Conservation (phyloP, 53 echinoderm and acorn worm genomes). For the Mesocentrotus franciscanus region DNA sequence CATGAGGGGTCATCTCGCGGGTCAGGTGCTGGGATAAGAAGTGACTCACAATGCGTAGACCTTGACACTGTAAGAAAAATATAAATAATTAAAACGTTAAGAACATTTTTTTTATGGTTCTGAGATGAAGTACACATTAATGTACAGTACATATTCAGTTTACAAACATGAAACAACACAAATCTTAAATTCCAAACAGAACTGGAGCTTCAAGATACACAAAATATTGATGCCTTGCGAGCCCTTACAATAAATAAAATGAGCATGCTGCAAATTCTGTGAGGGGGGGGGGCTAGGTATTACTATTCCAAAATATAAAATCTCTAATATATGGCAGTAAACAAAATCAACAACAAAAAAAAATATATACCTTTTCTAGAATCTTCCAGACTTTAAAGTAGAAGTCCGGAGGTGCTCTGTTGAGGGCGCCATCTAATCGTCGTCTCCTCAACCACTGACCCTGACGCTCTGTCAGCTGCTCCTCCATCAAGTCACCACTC, state of each 20-base stretch:
- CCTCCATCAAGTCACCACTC: slow-evolving; percentile 76
- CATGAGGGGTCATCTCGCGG: slow-evolving; percentile 94
- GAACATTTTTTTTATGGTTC: no score
- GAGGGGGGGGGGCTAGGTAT: no score
- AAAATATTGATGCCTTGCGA: no score
- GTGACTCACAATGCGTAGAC: slow-evolving; percentile 82
- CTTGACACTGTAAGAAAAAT: slow-evolving; percentile 77
- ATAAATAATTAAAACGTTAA: not conserved
- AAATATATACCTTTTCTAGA: slow-evolving; percentile 94
- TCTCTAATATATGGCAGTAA: not conserved
- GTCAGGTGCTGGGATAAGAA: slow-evolving; percentile 87
- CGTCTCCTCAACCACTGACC: slow-evolving; percentile 95
- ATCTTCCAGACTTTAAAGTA: slow-evolving; percentile 96
- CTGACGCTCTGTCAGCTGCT: slow-evolving; percentile 74
- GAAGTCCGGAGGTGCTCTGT: slow-evolving; percentile 92
- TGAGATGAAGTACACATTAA: no score
- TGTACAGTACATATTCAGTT: no score
- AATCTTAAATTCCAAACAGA: no score
- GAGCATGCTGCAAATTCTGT: no score
- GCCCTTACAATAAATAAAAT: no score
- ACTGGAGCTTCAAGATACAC: no score
- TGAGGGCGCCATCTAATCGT: slow-evolving; percentile 92
- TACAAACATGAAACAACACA: no score
- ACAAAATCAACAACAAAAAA: not conserved
- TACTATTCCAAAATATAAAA: no score